Evolutionary conservation across 2,113 vertebrate species (phyloP).

Genomic region (Muntiacus muntjak): DNA sequence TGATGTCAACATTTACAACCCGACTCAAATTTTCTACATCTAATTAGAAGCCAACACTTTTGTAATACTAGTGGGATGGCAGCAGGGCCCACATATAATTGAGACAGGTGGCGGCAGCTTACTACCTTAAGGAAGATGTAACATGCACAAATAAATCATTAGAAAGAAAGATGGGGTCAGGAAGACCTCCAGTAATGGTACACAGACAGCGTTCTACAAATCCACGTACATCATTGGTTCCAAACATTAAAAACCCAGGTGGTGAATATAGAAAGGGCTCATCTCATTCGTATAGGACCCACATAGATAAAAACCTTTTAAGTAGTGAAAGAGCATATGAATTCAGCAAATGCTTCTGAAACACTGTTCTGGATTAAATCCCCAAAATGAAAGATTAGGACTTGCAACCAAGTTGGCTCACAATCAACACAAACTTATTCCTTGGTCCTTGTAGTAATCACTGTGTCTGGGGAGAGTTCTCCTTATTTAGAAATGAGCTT

Average conservation of each 20-base stretch:
- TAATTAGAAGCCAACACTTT: background rate
- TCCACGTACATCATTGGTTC: background rate
- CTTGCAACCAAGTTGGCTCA: background rate
- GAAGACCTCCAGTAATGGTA: background rate
- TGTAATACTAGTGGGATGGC: background rate
- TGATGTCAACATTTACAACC: background rate
- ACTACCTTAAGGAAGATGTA: background rate
- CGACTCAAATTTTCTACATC: background rate
- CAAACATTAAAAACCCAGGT: background rate
- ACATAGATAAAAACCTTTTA: background rate
- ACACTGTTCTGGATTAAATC: background rate
- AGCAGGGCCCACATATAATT: background rate
- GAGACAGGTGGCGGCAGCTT: background rate
- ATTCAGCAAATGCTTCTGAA: background rate
- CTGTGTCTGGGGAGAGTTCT: background rate
- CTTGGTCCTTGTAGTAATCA: background rate
- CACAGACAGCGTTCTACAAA: background rate
- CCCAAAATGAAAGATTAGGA: background rate
- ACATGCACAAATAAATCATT: background rate
- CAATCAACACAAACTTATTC: background rate
- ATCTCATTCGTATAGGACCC: background rate
- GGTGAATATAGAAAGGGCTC: background rate
- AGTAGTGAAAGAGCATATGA: background rate
- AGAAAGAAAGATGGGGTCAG: background rate
- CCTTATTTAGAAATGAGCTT: background rate